Evolutionary conservation across 2,888 invertebrate species (phyloP).

Genomic region (Gryllus longicercus): DNA sequence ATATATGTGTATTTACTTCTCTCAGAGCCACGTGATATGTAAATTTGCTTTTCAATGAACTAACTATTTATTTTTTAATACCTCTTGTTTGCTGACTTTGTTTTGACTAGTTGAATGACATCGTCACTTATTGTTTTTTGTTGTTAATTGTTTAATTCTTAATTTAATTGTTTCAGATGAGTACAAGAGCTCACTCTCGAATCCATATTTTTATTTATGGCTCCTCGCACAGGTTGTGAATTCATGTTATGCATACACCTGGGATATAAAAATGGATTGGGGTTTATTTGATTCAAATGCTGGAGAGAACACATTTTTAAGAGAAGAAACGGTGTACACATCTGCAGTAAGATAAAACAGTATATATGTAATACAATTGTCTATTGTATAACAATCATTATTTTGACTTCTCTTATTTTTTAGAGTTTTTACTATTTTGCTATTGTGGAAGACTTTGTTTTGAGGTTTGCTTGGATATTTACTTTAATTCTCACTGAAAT

Average conservation of each 20-base stretch:
- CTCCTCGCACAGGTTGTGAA: constrained; percentile 78
- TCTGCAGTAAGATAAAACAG: constrained; percentile 63
- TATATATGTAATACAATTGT: not conserved
- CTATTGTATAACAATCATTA: not conserved
- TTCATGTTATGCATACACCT: constrained; percentile 92
- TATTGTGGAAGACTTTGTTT: constrained; percentile 87
- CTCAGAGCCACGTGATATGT: not conserved
- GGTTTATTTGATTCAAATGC: constrained; percentile 88
- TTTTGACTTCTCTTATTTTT: not conserved
- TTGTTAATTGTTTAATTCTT: not conserved
- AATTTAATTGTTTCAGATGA: constrained; percentile 26
- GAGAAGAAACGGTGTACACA: constrained; percentile 94
- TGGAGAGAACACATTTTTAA: constrained; percentile 83
- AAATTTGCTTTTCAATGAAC: not conserved
- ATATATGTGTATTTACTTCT: too few relatives aligned
- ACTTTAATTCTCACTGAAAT: constrained; percentile 80
- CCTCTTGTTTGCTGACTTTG: not conserved
- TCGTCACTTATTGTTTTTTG: too few relatives aligned
- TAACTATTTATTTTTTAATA: too few relatives aligned
- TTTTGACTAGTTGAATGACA: too few relatives aligned
- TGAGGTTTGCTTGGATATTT: constrained; percentile 91
- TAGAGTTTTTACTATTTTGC: constrained; percentile 94
- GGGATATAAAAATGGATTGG: constrained; percentile 99
- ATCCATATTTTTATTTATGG: constrained; percentile 72
- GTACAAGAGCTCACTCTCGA: constrained; percentile 24